Evolutionary conservation across 2,797 vertebrate genomes (phyloP), one percentile per base, ranked within the genome.

Genomic region (Fundulus diaphanus): DNA sequence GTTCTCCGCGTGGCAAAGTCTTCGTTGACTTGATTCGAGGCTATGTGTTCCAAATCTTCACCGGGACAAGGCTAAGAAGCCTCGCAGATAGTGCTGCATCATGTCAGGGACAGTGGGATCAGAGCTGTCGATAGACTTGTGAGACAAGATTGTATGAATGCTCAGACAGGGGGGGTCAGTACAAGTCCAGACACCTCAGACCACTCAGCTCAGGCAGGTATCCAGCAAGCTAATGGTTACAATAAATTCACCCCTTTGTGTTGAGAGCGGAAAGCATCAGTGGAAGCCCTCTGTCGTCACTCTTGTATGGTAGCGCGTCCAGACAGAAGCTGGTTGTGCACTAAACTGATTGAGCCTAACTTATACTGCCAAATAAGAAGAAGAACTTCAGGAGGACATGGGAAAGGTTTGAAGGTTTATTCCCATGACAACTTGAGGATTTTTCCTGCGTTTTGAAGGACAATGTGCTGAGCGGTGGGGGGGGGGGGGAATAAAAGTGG

Each of bases 381-480:
- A 71, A 40, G 51, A 51, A 54, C 51, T 27, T 61, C 20, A n/a
- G 42, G 59, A 33, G 20, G 56, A 52, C 48, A 72, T 65, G n/a
- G 51, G 20, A 66, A 66, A 66, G 1, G 12, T 24, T 16, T 66
- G 13, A 44, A 16, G 7, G 13, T 16, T 49, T 20, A 11, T 35
- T 73, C 71, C 5, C 57, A 49, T 37, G 16, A 51, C 22, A n/a
- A 12, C 6, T 11, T 74, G 1, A 20, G 7, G 31, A 29, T 12
- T 7, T n/a, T 22, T 31, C 13, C 31, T 37, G 29, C 51, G 33
- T 35, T 49, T 27, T 49, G 2, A 49, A 33, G 27, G 44, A 35
- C n/a, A 44, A 44, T 7, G 8, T 63, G 27, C 20, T 16, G 4
- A 35, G 1, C 20, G 5, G 46, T 22, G 15, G 27, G 44, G 15